phyloP scores from a whole-genome alignment of 2,113 vertebrate genomes.

The Aegypius monachus region DNA sequence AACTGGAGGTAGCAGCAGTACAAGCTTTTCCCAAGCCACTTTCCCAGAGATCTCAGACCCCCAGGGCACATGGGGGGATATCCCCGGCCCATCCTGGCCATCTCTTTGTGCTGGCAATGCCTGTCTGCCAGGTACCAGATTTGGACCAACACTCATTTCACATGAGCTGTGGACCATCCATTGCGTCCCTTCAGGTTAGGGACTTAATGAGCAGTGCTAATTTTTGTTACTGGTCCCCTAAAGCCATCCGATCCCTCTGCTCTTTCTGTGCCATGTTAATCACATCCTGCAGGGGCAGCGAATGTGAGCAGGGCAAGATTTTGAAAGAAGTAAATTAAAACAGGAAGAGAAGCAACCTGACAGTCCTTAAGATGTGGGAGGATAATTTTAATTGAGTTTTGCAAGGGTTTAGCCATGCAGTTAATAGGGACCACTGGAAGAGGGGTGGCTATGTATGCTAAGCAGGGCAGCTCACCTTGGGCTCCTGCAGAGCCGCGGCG shows the following conservation, averaged over 20 bases:
- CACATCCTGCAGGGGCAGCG: not conserved
- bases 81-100: not conserved
- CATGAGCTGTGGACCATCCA: not conserved
- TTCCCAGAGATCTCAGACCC: not conserved
- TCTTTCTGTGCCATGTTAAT: not conserved
- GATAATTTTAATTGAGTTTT: conserved; percentile 60
- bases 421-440: conserved; percentile 23
- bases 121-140: not conserved
- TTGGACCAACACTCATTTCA: not conserved
- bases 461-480: not conserved
- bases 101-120: not conserved
- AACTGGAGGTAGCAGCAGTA: not conserved
- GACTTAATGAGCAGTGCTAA: not conserved
- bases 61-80: rapidly evolving
- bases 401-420: not conserved
- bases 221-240: not conserved
- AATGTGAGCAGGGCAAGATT: not conserved
- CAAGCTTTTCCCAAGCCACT: not conserved
- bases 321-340: conserved; percentile 42
- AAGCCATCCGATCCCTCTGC: not conserved
- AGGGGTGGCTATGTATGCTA: conserved; percentile 2
- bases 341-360: not conserved
- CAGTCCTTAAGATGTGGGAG: conserved; percentile 4
- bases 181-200: not conserved
- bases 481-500: rapidly evolving